phyloP scores from a whole-genome alignment of 2,797 vertebrate genomes.

The Kryptopterus vitreolus region DNA sequence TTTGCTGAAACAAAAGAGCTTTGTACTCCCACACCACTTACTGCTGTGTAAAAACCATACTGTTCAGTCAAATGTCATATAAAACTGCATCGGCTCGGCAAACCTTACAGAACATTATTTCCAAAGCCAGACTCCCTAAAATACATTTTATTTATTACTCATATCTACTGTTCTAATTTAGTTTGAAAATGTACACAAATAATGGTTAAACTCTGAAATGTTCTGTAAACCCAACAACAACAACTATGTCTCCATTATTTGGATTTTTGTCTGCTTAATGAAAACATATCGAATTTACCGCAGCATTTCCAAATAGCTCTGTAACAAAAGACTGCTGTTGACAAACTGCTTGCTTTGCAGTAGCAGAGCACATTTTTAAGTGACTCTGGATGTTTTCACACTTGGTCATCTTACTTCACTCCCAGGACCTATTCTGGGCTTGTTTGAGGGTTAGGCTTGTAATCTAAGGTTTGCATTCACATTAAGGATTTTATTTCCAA shows the following conservation, averaged over 20 bases:
- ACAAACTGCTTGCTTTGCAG: slow-evolving; percentile 52
- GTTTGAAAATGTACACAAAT: background rate
- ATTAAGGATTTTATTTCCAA: background rate
- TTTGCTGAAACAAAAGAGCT: background rate
- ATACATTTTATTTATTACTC: background rate
- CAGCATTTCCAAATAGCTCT: slow-evolving; percentile 36
- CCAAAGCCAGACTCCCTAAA: background rate
- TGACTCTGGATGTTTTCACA: slow-evolving; percentile 11
- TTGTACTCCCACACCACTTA: slow-evolving; percentile 11
- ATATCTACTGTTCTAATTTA: background rate
- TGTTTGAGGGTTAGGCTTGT: background rate
- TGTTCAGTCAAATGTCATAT: slow-evolving; percentile 4
- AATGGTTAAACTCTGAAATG: background rate
- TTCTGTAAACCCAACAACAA: background rate
- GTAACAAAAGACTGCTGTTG: slow-evolving; percentile 40
- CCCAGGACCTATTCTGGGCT: background rate
- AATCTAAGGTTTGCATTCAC: background rate
- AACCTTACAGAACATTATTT: background rate
- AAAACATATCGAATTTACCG: slow-evolving; percentile 53
- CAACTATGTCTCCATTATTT: slow-evolving; percentile 24
- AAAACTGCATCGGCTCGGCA: background rate
- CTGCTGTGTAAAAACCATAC: background rate
- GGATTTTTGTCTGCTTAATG: slow-evolving; percentile 45
- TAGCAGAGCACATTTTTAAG: slow-evolving; percentile 30
- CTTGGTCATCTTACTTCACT: background rate